These are phyloP conservation scores for Sialis lutaria DNA, from an alignment of 2,888 invertebrate species.

Conservation along the genomic window DNA sequence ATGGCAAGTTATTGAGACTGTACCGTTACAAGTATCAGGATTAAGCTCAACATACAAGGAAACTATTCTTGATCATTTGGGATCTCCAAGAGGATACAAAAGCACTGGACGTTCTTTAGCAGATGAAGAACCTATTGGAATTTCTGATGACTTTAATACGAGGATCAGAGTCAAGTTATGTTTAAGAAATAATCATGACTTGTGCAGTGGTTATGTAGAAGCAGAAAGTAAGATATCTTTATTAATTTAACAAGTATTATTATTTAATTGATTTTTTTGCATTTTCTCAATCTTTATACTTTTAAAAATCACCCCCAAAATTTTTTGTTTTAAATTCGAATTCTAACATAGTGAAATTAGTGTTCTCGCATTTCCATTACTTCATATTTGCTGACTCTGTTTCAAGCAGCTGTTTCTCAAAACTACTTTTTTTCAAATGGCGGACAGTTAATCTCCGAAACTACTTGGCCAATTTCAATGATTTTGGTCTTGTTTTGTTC, in stretches of 20 bases:
- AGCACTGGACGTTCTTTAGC: constrained; percentile 32
- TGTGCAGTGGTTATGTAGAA: constrained; percentile 68
- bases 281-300: too few relatives aligned
- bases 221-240: constrained; percentile 55
- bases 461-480: too few relatives aligned
- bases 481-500: too few relatives aligned
- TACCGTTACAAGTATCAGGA: constrained; percentile 55
- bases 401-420: too few relatives aligned
- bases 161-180: constrained; percentile 68
- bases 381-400: too few relatives aligned
- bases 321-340: too few relatives aligned
- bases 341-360: too few relatives aligned
- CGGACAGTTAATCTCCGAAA: too few relatives aligned
- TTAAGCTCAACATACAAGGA: constrained; percentile 51
- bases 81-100: constrained; percentile 25
- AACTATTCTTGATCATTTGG: constrained; percentile 43
- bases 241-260: background rate
- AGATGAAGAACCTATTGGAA: constrained; percentile 33
- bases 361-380: too few relatives aligned
- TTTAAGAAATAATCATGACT: constrained; percentile 58
- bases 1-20: constrained; percentile 57
- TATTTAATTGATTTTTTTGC: background rate
- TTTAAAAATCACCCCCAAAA: too few relatives aligned
- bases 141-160: constrained; percentile 43
- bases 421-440: too few relatives aligned